These are phyloP conservation scores for Setipinna tenuifilis DNA, from an alignment of 2,797 vertebrate species.

Conservation along the genomic window DNA sequence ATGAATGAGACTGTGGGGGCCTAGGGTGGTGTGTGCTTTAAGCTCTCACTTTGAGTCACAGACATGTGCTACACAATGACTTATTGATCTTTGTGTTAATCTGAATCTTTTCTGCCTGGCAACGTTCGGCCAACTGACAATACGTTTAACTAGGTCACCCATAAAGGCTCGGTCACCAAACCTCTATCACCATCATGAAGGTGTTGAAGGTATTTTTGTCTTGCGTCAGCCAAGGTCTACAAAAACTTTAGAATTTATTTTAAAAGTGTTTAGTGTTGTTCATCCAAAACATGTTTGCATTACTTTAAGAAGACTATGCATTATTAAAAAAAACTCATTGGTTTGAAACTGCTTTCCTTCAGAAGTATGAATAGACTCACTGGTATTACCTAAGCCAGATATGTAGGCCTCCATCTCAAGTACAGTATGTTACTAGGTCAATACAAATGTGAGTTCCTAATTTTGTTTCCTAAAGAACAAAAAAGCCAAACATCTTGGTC, in stretches of 20 bases:
- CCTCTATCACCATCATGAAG: background rate
- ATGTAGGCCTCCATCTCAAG: background rate
- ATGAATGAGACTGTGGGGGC: background rate
- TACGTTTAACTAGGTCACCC: background rate
- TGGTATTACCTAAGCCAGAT: background rate
- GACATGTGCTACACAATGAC: constrained; percentile 30
- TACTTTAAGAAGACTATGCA: too few relatives aligned
- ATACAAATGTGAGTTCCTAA: background rate
- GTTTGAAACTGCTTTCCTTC: too few relatives aligned
- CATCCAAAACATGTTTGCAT: too few relatives aligned
- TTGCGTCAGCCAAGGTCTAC: background rate
- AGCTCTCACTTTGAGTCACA: background rate
- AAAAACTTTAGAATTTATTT: too few relatives aligned
- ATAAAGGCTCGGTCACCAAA: background rate
- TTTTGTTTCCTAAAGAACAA: background rate
- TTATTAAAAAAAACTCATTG: too few relatives aligned
- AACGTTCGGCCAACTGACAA: constrained; percentile 34
- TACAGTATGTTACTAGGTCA: background rate
- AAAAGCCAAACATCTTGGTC: background rate
- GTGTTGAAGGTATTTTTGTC: background rate
- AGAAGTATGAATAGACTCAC: too few relatives aligned
- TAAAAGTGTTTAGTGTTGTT: too few relatives aligned
- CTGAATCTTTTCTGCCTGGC: constrained; percentile 29
- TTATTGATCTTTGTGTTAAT: constrained; percentile 37
- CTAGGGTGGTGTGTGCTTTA: background rate